These are phyloP conservation scores for Dascillus cervinus DNA, from an alignment of 2,888 invertebrate species.

Conservation along the genomic window DNA sequence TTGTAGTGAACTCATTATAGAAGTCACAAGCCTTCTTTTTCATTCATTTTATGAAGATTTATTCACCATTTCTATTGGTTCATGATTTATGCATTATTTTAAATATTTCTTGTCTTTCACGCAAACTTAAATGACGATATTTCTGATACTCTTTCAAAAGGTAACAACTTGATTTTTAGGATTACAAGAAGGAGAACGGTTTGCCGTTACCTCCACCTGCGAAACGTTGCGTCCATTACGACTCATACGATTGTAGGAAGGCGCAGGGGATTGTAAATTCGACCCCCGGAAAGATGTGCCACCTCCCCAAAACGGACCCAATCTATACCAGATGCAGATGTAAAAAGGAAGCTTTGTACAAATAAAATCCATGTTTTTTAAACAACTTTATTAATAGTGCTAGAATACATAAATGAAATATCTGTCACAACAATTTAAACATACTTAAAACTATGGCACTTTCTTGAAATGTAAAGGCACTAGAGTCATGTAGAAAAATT, in stretches of 20 bases:
- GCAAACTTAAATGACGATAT: no score
- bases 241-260: background rate
- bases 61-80: no score
- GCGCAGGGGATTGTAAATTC: background rate
- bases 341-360: background rate
- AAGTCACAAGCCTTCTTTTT: no score
- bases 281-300: slow-evolving; percentile 1
- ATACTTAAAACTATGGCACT: slow-evolving; percentile 5
- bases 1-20: no score
- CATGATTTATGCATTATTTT: no score
- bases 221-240: no score
- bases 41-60: no score
- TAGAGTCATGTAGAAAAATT: no score
- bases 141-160: no score
- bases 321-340: background rate
- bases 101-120: no score
- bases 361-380: slow-evolving; percentile 1
- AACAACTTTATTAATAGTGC: no score
- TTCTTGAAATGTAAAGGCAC: slow-evolving; percentile 4
- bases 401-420: no score
- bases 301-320: slow-evolving; percentile 3
- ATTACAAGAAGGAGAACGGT: slow-evolving; percentile 1
- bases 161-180: background rate
- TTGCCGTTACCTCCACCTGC: background rate
- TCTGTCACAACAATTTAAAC: slow-evolving; percentile 4